Evolutionary conservation across 2,888 invertebrate genomes (phyloP), one percentile per base, ranked within the genome.

Genomic region (Matsumyia berberina): DNA sequence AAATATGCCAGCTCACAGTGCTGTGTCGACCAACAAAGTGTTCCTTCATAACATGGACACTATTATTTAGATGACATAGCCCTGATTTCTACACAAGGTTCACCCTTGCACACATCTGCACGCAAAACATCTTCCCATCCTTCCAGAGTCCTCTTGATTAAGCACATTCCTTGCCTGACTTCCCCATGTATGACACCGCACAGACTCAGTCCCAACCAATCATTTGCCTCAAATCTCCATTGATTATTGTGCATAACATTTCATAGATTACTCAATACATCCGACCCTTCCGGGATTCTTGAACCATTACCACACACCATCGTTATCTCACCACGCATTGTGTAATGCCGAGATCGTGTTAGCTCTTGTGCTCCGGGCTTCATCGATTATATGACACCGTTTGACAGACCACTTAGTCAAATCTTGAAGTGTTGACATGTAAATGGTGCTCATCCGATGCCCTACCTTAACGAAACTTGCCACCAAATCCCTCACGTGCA

Each of bases 211-310:
- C 24, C 4, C 24, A 3, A 8, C 19, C 46, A 19, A 12, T 29
- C 6, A 12, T 24, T 29, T 51, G 51, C n/a, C n/a, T 51, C 51
- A 24, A 51, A 9, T 19, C 9, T 11, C 39, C 42, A 44, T 31
- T 4, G 3, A 55, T 1, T 12, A 49, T 9, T n/a, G 33, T 17
- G 64, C 49, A 12, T 35, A 35, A 15, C 51, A 53, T 53, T 44
- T 33, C 9, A 42, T 19, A 17, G 17, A 64, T 62, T 73, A 35
- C 44, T 44, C 37, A 70, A 70, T 49, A n/a, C 73, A 44, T 2
- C 9, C 17, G 53, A 29, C 55, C 29, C 74, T 74, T 74, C 74
- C 74, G 74, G 74, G 74, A 74, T 74, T 74, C 66, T 74, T 64
- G 31, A 31, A n/a, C n/a, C 3, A 15, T 74, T 74, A 74, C 66